Percentiles rank a stretch among this genome's conserved stretches.
Conservation (phyloP, 53 echinoderm and acorn worm genomes). For the Echinarachnius parma region DNA sequence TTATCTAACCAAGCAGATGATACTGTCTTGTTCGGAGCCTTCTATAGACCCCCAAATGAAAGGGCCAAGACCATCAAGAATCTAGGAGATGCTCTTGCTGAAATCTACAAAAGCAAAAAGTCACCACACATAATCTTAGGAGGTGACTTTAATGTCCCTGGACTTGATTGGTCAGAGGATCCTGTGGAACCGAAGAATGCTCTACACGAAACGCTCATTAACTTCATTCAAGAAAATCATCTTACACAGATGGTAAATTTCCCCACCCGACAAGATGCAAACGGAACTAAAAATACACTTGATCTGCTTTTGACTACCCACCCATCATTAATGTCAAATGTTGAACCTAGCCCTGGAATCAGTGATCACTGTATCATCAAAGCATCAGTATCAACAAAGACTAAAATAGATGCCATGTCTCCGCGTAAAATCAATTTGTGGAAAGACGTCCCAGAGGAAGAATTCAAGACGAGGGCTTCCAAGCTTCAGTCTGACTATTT, state of each 20-base stretch:
- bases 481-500: background rate
- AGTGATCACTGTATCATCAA: slow-evolving; percentile 42
- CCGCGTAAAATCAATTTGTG: background rate
- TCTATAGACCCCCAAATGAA: slow-evolving; percentile 15
- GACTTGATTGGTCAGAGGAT: background rate
- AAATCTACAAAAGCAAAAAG: background rate
- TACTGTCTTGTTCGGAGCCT: slow-evolving; percentile 2
- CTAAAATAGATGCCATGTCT: background rate
- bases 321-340: slow-evolving; percentile 16
- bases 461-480: background rate
- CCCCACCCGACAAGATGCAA: background rate
- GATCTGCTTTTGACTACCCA: slow-evolving; percentile 16
- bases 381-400: background rate
- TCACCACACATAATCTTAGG: background rate
- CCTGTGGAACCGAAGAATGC: background rate
- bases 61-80: background rate
- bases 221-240: background rate
- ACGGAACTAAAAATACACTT: background rate
- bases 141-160: slow-evolving; percentile 8
- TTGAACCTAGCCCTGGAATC: slow-evolving; percentile 15
- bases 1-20: background rate
- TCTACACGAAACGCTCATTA: background rate
- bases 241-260: slow-evolving; percentile 5
- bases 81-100: slow-evolving; percentile 8
- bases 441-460: background rate